Percentiles rank a stretch among this genome's conserved stretches.
Evolutionary conservation across 2,797 vertebrate genomes (phyloP).

Genomic region (Uromys caudimaculatus): DNA sequence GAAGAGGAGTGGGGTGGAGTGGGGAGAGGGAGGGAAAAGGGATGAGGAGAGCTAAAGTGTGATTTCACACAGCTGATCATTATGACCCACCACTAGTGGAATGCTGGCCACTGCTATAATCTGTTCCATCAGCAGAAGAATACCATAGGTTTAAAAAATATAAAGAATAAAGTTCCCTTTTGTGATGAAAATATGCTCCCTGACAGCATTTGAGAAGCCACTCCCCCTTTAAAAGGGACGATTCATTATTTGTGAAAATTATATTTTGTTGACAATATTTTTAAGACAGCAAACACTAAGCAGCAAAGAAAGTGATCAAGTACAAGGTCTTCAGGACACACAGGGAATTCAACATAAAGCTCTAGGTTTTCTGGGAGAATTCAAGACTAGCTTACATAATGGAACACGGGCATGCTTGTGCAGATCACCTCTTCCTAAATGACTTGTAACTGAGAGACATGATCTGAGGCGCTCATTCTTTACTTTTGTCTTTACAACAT

Average conservation of each 20-base stretch:
- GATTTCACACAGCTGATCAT: neutral
- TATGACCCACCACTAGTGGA: neutral
- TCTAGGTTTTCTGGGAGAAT: neutral
- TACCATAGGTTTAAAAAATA: neutral
- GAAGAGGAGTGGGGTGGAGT: too few relatives aligned
- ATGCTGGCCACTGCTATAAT: neutral
- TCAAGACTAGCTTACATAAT: neutral
- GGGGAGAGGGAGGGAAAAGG: neutral
- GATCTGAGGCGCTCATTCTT: neutral
- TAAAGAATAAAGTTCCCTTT: neutral
- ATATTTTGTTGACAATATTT: neutral
- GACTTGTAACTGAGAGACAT: neutral
- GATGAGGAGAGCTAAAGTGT: rapidly evolving
- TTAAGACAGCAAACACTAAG: neutral
- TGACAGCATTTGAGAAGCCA: neutral
- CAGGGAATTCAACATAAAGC: neutral
- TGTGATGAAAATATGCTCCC: neutral
- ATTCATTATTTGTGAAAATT: neutral
- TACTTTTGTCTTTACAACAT: neutral
- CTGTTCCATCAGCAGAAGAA: neutral
- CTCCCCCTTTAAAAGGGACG: neutral
- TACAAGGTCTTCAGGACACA: neutral
- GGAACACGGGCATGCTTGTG: neutral
- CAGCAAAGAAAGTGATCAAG: neutral
- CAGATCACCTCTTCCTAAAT: neutral